Conservation (phyloP, 2,888 invertebrate genomes). For the Plusia festucae region DNA sequence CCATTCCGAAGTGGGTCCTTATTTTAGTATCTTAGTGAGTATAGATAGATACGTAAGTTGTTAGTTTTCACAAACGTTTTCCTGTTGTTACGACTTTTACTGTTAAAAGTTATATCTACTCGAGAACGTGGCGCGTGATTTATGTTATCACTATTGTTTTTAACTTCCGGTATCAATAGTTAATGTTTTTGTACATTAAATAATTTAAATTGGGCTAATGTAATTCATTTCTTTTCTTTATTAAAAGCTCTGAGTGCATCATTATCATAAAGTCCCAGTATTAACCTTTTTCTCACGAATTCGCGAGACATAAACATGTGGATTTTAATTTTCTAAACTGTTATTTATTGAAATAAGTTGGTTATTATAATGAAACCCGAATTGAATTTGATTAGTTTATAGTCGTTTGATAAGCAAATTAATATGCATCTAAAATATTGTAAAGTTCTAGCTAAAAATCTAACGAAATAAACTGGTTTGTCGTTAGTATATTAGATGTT, state of each 20-base stretch:
- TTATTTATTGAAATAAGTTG: conserved; percentile 68
- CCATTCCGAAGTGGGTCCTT: conserved; percentile 48
- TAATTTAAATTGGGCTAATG: neutral
- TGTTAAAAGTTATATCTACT: neutral
- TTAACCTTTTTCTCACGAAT: conserved; percentile 50
- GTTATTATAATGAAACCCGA: conserved; percentile 68
- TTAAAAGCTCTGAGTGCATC: neutral
- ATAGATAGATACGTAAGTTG: conserved; percentile 28
- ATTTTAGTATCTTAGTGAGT: conserved; percentile 47
- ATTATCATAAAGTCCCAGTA: neutral
- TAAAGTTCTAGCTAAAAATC: conserved; percentile 65
- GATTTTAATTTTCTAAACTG: conserved; percentile 61
- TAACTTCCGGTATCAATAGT: neutral
- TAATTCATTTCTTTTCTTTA: conserved; percentile 17
- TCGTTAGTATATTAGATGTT: conserved; percentile 83
- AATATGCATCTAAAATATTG: conserved; percentile 64
- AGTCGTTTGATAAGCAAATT: conserved; percentile 69
- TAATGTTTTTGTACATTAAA: neutral
- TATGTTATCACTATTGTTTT: neutral
- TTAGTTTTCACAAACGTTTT: conserved; percentile 19
- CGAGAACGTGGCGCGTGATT: neutral
- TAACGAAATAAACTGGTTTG: conserved; percentile 82
- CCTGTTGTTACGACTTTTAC: conserved; percentile 4
- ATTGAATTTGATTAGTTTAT: conserved; percentile 68
- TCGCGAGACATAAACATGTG: conserved; percentile 19